Conservation (phyloP, 1,140 invertebrate genomes). For the Yoshiicerus persimilis region DNA sequence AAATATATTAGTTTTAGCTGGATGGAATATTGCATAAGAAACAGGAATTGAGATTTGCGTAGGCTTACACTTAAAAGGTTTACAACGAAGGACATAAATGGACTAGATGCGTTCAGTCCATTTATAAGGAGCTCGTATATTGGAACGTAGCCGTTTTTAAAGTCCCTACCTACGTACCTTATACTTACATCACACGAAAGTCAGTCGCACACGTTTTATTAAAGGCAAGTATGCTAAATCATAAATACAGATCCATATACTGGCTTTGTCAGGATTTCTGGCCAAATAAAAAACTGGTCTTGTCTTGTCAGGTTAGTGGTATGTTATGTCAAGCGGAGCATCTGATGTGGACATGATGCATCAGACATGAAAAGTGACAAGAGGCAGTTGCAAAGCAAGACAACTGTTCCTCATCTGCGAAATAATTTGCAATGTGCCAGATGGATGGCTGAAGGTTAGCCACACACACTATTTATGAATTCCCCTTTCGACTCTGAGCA, state of each 20-base stretch:
- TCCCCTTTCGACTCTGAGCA: background rate
- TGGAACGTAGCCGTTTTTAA: background rate
- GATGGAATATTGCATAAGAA: background rate
- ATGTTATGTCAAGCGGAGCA: background rate
- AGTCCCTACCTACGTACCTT: background rate
- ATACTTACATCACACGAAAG: background rate
- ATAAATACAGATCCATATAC: background rate
- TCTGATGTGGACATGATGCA: background rate
- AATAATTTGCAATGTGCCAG: background rate
- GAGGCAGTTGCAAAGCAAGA: background rate
- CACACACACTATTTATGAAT: background rate
- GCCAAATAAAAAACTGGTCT: background rate
- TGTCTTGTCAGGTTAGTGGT: background rate
- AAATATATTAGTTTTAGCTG: background rate
- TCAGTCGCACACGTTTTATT: background rate
- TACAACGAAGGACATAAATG: background rate
- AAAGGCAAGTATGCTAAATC: background rate
- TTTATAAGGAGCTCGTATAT: background rate
- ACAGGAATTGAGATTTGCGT: background rate
- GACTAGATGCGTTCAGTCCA: conserved; percentile 3
- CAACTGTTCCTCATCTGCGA: background rate
- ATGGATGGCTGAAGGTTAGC: background rate
- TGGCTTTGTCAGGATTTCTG: background rate
- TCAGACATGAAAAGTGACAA: background rate
- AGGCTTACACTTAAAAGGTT: background rate